Base-by-base conservation (phyloP, 2,888 invertebrate genomes). In the Sarcophaga caerulescens region DNA sequence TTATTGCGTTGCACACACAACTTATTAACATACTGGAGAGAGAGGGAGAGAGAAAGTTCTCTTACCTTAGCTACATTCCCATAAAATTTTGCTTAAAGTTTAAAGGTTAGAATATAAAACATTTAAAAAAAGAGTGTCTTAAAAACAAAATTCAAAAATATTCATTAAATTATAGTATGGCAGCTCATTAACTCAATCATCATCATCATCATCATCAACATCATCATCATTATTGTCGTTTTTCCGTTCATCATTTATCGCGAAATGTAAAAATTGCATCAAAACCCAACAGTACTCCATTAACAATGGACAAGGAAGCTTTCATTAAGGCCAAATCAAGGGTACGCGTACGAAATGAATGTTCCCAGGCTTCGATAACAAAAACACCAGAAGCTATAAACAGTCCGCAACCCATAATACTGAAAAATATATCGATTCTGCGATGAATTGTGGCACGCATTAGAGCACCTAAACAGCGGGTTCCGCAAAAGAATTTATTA, bases 221-320 rank as follows among this genome's bases (percentile, higher is more conserved):
- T 1, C 5, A 52, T 17, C 52, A 52, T 52, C 17, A 52, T 52
- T 52, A 52, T 4, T 1, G 0, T 52, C 52, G 12, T 52, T 12
- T 14, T 12, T 17, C 17, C 52, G 4, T 25, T 35, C 11, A 59
- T 89, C 88, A 93, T 87, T 93, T 93, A 87, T 93, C 96, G 89
- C 96, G 95, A 94, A 96, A 96, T 59, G 97, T 96, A 87, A 97
- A 94, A 45, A 97, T 94, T 12, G 96, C 95, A 91, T 97, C 97
- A 65, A 96, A 91, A 19, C 97, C 94, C 89, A 97, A 95, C 8
- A 97, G 89, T 0, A 94, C 95, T 5, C 96, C 97, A 90, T 96
- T 96, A 90, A 97, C 95, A 90, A 97, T 95, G 59, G 96, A 94
- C 87, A 97, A 90, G 0, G 96, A 95, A 5, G 96, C 97, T 91